A percentile compares a stretch with the other conserved stretches of the same genome.
Conservation (phyloP, 2,797 vertebrate species). For the Darevskia mixta region DNA sequence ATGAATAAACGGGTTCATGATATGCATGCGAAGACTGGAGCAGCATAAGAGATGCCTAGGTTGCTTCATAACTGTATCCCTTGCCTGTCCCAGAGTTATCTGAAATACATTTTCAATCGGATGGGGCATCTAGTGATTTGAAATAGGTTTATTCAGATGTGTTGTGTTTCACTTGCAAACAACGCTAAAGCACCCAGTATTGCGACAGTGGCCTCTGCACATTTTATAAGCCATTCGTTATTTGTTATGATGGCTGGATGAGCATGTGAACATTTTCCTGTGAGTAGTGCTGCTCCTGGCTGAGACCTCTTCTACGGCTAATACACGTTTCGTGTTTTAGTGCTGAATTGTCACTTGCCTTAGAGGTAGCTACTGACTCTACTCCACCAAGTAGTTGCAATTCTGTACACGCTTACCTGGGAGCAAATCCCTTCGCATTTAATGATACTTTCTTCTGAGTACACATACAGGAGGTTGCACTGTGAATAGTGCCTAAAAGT, state of each 20-base stretch:
- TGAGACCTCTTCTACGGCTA: neutral
- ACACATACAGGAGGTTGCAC: no score
- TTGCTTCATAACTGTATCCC: no score
- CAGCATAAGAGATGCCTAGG: neutral
- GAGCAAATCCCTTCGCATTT: no score
- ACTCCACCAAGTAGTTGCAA: no score
- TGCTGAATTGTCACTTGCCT: neutral
- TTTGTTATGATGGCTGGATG: neutral
- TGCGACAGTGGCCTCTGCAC: neutral
- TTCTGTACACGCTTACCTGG: no score
- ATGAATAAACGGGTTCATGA: neutral
- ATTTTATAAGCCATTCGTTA: neutral
- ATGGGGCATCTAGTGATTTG: no score
- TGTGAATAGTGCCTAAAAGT: no score
- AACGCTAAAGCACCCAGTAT: neutral
- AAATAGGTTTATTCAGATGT: neutral
- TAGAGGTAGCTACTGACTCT: neutral
- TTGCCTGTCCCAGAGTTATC: neutral
- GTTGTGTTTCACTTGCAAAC: neutral
- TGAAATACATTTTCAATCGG: neutral
- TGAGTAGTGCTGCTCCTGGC: neutral
- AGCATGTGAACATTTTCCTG: neutral
- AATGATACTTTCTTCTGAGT: no score
- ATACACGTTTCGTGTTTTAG: neutral
- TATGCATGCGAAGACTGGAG: neutral